These are phyloP conservation scores for Propsilocerus akamusi DNA, from an alignment of 1,140 invertebrate species.

Conservation along the genomic window DNA sequence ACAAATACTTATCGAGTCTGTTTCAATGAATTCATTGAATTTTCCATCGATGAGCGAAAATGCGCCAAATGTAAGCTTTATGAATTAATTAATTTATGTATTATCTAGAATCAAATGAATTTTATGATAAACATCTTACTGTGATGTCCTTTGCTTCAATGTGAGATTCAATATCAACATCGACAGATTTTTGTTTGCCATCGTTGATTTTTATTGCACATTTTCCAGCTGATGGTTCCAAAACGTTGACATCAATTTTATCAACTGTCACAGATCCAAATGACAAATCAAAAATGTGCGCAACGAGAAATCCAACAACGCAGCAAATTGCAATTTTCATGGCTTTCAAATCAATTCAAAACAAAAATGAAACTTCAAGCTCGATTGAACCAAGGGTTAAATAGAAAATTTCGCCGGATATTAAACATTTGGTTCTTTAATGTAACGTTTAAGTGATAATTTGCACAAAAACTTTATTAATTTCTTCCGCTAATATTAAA, in stretches of 20 bases:
- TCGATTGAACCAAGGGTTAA: no score
- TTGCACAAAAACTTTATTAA: no score
- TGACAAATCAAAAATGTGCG: neutral
- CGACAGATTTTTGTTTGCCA: neutral
- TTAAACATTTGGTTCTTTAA: no score
- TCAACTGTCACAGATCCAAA: neutral
- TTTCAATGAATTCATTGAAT: neutral
- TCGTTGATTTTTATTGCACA: neutral
- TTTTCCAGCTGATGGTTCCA: neutral
- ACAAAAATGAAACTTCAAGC: no score
- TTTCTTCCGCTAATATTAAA: no score
- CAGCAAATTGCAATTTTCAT: neutral
- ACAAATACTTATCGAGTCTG: neutral
- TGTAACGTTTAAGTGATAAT: no score
- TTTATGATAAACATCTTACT: neutral
- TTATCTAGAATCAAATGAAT: neutral
- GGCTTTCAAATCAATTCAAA: neutral
- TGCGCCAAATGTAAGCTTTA: neutral
- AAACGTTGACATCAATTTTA: neutral
- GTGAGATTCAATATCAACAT: neutral
- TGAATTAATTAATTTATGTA: neutral
- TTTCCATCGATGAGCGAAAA: neutral
- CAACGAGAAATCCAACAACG: neutral
- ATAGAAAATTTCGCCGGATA: no score
- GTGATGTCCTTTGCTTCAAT: neutral